Percentiles rank a stretch among this genome's conserved stretches.
phyloP scores from a whole-genome alignment of 2,888 invertebrate genomes.

The Theretra japonica region DNA sequence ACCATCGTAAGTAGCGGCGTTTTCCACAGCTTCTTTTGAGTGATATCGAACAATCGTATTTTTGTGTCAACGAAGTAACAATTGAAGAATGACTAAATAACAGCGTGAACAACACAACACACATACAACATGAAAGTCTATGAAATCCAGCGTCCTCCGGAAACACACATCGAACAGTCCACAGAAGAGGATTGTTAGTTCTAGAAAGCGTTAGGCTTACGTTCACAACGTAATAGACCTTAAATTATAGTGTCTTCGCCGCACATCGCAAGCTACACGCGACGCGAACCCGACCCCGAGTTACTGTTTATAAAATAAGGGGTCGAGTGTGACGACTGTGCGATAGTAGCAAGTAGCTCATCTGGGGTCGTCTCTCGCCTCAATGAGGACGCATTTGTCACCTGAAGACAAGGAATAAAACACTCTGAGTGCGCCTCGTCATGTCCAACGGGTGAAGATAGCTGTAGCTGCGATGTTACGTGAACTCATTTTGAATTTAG shows the following conservation, averaged over 20 bases:
- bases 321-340: conserved; percentile 79
- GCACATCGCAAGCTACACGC: conserved; percentile 83
- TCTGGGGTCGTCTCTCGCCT: conserved; percentile 88
- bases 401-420: conserved; percentile 89
- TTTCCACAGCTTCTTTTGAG: conserved; percentile 57
- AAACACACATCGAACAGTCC: conserved; percentile 80
- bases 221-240: conserved; percentile 83
- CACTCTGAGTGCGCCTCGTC: conserved; percentile 82
- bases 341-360: conserved; percentile 81
- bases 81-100: conserved; percentile 69
- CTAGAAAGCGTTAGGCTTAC: conserved; percentile 84
- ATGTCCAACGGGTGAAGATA: conserved; percentile 78
- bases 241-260: conserved; percentile 81
- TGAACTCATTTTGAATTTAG: conserved; percentile 72
- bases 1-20: conserved; percentile 80
- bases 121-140: conserved; percentile 79
- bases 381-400: conserved; percentile 92
- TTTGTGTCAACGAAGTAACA: conserved; percentile 58
- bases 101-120: conserved; percentile 81
- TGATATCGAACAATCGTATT: conserved; percentile 57
- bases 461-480: conserved; percentile 84
- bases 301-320: conserved; percentile 73
- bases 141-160: conserved; percentile 80
- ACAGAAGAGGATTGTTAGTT: conserved; percentile 74
- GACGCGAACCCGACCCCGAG: conserved; percentile 79